A percentile compares a stretch with the other conserved stretches of the same genome.
Conservation (phyloP, 2,888 invertebrate genomes). For the Pandemis cinnamomeana region DNA sequence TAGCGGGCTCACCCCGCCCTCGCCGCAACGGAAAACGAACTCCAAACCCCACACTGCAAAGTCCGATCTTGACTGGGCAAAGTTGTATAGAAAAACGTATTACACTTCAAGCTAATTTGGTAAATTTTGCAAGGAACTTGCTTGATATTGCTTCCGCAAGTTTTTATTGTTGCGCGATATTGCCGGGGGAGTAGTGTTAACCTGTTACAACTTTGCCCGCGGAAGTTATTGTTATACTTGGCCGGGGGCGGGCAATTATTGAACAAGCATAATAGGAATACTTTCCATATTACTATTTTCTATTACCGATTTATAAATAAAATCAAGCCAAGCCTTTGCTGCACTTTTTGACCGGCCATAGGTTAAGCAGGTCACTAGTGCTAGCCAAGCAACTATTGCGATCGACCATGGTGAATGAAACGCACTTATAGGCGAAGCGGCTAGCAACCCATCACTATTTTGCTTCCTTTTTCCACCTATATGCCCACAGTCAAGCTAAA, state of each 20-base stretch:
- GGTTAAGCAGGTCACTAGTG: too few relatives aligned
- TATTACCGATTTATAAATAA: background rate
- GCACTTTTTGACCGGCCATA: too few relatives aligned
- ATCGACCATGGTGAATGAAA: too few relatives aligned
- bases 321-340: too few relatives aligned
- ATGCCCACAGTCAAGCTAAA: too few relatives aligned
- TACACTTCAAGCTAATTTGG: slow-evolving; percentile 54
- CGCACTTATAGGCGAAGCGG: too few relatives aligned
- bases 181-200: slow-evolving; percentile 35
- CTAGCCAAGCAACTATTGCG: too few relatives aligned
- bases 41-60: slow-evolving; percentile 41
- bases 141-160: slow-evolving; percentile 48
- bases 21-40: slow-evolving; percentile 38
- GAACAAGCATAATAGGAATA: background rate
- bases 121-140: slow-evolving; percentile 53
- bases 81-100: slow-evolving; percentile 44
- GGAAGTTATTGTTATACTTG: slow-evolving; percentile 21
- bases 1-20: slow-evolving; percentile 49
- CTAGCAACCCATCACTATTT: too few relatives aligned
- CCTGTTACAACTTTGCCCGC: slow-evolving; percentile 30
- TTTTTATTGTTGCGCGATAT: slow-evolving; percentile 49
- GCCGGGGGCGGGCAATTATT: background rate
- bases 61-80: slow-evolving; percentile 46
- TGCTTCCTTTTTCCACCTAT: too few relatives aligned
- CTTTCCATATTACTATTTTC: background rate